A percentile compares a stretch with the other conserved stretches of the same genome.
phyloP scores from a whole-genome alignment of 2,113 vertebrate genomes.

The Piaya cayana region DNA sequence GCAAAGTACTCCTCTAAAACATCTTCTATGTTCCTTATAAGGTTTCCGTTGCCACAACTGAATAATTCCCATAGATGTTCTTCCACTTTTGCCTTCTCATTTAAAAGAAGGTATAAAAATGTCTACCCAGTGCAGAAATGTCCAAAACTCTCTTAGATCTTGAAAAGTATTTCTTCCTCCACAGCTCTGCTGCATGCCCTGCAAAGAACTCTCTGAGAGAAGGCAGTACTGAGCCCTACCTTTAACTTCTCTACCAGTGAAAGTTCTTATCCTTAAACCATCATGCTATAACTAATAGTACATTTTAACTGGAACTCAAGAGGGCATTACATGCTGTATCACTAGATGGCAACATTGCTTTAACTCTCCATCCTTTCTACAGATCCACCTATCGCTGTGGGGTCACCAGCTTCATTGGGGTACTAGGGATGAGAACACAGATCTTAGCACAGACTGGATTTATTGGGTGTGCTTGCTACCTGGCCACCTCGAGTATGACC shows the following conservation, averaged over 20 bases:
- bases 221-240: neutral
- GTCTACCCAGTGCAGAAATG: neutral
- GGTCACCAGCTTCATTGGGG: neutral
- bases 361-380: neutral
- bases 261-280: neutral
- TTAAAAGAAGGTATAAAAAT: neutral
- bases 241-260: neutral
- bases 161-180: neutral
- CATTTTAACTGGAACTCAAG: neutral
- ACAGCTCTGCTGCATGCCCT: neutral
- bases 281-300: neutral
- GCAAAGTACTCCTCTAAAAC: neutral
- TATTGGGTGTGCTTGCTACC: neutral
- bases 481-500: fast-evolving
- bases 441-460: neutral
- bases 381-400: fast-evolving
- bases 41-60: neutral
- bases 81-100: neutral
- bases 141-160: neutral
- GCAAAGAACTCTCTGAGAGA: neutral
- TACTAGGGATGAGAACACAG: neutral
- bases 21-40: neutral
- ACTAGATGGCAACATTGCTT: conserved; percentile 44
- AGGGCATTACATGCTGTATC: neutral
- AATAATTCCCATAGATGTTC: neutral